Evolutionary conservation across 2,113 vertebrate genomes (phyloP).

Genomic region (Cephalophus harveyi): DNA sequence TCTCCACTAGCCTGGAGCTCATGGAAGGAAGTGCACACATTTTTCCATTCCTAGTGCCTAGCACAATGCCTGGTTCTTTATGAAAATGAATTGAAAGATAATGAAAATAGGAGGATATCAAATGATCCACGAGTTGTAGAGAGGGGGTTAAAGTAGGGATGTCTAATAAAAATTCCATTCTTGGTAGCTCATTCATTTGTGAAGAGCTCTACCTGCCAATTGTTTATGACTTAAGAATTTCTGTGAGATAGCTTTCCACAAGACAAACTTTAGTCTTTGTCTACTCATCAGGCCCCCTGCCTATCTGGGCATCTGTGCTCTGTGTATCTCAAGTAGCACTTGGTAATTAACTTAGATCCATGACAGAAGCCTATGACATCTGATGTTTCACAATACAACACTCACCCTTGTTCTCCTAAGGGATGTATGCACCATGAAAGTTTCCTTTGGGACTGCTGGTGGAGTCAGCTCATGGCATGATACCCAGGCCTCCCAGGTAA

Average conservation of each 20-base stretch:
- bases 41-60: neutral
- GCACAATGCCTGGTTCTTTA: neutral
- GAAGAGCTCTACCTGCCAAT: neutral
- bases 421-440: neutral
- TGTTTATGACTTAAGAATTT: neutral
- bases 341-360: constrained; percentile 51
- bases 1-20: neutral
- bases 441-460: neutral
- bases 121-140: neutral
- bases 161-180: neutral
- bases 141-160: neutral
- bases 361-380: constrained; percentile 48
- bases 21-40: neutral
- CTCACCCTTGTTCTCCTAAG: neutral
- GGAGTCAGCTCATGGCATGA: neutral
- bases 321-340: constrained; percentile 41
- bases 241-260: neutral
- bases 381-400: neutral
- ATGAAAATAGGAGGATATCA: neutral
- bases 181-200: neutral
- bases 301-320: neutral
- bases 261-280: neutral
- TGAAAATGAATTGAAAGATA: neutral
- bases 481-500: neutral
- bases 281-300: neutral